Percentiles rank a stretch among this genome's conserved stretches.
phyloP scores from a whole-genome alignment of 1,140 invertebrate genomes.

The Neodiprion pinetum region DNA sequence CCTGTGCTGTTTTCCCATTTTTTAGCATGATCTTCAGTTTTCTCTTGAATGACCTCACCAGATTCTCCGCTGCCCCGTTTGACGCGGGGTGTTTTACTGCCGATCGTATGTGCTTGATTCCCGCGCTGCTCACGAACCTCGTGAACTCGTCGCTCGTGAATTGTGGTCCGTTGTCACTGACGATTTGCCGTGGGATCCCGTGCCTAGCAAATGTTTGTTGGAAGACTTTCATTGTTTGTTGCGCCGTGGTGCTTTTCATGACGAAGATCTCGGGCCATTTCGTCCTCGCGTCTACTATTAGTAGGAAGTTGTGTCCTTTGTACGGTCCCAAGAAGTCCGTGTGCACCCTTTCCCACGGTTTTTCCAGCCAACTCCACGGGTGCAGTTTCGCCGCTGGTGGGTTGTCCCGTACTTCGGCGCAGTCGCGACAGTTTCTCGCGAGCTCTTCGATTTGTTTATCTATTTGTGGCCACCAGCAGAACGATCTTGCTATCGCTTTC shows the following conservation, averaged over 20 bases:
- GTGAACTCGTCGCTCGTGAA: slow-evolving; percentile 34
- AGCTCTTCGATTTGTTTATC: slow-evolving; percentile 25
- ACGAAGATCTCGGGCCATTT: slow-evolving; percentile 43
- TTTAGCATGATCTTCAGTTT: not conserved
- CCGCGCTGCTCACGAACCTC: slow-evolving; percentile 25
- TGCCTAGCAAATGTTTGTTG: slow-evolving; percentile 34
- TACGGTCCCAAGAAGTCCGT: slow-evolving; percentile 38
- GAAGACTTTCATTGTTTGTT: slow-evolving; percentile 29
- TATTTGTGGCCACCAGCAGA: slow-evolving; percentile 44
- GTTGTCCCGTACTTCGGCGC: slow-evolving; percentile 29
- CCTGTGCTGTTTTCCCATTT: slow-evolving; percentile 26
- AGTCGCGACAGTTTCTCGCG: slow-evolving; percentile 12
- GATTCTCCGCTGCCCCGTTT: slow-evolving; percentile 48
- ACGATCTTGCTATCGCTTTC: slow-evolving; percentile 45
- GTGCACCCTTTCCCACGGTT: slow-evolving; percentile 36
- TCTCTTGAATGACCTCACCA: slow-evolving; percentile 52
- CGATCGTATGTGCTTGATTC: slow-evolving; percentile 31
- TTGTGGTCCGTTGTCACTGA: slow-evolving; percentile 42
- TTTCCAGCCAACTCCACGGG: slow-evolving; percentile 46
- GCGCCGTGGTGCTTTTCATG: slow-evolving; percentile 23
- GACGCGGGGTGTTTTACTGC: slow-evolving; percentile 40
- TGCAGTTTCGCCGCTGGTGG: slow-evolving; percentile 35
- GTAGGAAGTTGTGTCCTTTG: slow-evolving; percentile 24
- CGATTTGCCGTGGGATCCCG: slow-evolving; percentile 33
- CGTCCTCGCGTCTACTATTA: slow-evolving; percentile 37